Evolutionary conservation across 2,797 vertebrate species (phyloP).

Genomic region (Rhinichthys osculus): DNA sequence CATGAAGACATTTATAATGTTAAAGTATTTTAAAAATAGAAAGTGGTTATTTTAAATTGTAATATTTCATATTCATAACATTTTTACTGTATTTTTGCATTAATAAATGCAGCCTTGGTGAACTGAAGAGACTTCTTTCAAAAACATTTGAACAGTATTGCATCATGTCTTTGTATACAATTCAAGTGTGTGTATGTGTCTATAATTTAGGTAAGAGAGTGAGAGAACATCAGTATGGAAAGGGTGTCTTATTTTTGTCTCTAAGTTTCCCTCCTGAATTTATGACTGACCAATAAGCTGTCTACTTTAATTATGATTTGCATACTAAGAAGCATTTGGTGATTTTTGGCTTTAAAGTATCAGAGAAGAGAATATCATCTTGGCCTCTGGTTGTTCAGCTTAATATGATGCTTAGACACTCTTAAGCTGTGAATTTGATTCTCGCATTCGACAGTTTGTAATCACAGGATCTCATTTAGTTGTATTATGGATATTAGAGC

Average conservation of each 20-base stretch:
- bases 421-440: background rate
- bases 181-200: constrained; percentile 21
- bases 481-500: constrained; percentile 33
- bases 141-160: background rate
- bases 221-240: constrained; percentile 40
- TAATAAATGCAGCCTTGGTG: background rate
- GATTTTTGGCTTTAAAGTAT: constrained; percentile 94
- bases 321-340: constrained; percentile 94
- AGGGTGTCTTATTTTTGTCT: background rate
- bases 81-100: background rate
- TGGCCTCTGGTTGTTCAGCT: constrained; percentile 79
- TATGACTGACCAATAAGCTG: background rate
- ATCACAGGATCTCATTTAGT: background rate
- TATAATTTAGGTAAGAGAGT: background rate
- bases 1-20: background rate
- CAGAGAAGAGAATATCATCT: constrained; percentile 88
- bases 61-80: background rate
- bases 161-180: background rate
- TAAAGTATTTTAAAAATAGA: background rate
- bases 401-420: background rate
- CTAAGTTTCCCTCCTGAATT: background rate
- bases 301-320: constrained; percentile 93
- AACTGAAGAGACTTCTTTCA: background rate
- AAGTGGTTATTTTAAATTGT: background rate
- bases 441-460: background rate